Conservation (phyloP, 1,140 invertebrate species). For the Saccostrea cuccullata region DNA sequence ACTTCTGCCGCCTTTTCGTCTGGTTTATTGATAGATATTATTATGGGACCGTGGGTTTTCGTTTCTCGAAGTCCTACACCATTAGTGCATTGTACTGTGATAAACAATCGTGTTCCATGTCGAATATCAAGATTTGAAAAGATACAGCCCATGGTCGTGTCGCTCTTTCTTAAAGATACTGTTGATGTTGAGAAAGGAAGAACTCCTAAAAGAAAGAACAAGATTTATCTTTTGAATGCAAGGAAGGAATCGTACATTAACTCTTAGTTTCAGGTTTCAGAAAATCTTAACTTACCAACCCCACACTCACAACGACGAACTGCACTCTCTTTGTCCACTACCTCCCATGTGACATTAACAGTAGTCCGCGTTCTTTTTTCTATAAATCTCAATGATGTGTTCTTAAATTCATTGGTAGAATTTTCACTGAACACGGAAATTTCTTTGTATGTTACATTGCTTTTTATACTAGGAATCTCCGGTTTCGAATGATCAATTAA, state of each 20-base stretch:
- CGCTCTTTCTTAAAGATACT: background rate
- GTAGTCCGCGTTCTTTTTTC: background rate
- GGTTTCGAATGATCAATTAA: background rate
- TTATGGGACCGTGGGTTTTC: background rate
- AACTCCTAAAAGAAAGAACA: background rate
- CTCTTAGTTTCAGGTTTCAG: background rate
- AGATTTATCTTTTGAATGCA: background rate
- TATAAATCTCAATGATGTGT: background rate
- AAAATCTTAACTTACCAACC: background rate
- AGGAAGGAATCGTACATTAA: background rate
- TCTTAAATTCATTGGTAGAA: background rate
- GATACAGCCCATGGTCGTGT: background rate
- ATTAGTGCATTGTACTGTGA: background rate
- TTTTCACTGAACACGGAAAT: background rate
- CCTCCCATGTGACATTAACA: background rate
- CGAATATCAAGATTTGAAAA: background rate
- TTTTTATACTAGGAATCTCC: background rate
- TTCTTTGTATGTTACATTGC: background rate
- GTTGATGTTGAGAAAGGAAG: background rate
- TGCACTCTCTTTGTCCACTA: background rate
- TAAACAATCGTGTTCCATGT: background rate
- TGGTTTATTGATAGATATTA: background rate
- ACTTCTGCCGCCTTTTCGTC: background rate
- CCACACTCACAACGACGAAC: background rate
- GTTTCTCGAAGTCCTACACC: conserved; percentile 3